These are phyloP conservation scores for Theonella swinhoei DNA, from an alignment of 37 sponge, comb jelly and placozoan species.

Conservation along the genomic window DNA sequence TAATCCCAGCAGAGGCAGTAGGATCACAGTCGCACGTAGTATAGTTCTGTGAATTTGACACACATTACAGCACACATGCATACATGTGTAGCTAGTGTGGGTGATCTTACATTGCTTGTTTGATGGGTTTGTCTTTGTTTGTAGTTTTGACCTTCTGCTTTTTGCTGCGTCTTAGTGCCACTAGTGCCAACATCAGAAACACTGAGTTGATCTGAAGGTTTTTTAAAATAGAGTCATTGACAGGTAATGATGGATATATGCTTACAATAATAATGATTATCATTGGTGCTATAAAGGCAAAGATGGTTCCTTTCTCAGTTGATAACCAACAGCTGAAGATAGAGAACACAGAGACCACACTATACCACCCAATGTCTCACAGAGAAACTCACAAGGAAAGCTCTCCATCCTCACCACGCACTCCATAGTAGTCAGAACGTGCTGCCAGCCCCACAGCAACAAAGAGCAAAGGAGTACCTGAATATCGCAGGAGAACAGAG, in stretches of 20 bases:
- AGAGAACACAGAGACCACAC: no score
- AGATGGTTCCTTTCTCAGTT: constrained; percentile 39
- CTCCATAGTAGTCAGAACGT: constrained; percentile 10
- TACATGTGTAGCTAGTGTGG: not conserved
- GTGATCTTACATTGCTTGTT: not conserved
- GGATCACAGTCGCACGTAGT: not conserved
- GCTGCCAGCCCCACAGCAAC: constrained; percentile 6
- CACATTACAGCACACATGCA: no score
- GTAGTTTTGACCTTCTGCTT: not conserved
- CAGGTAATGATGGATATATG: no score
- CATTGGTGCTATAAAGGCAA: constrained; percentile 69
- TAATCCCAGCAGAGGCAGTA: not conserved
- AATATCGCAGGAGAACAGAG: not conserved
- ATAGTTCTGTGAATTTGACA: not conserved
- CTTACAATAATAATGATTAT: constrained; percentile 53
- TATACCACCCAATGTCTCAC: no score
- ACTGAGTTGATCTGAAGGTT: not conserved
- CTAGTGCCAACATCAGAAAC: not conserved
- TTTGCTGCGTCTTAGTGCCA: not conserved
- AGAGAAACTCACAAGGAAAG: constrained; percentile 10
- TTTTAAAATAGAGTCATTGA: no score
- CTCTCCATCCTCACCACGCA: constrained; percentile 1
- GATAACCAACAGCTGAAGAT: constrained; percentile 75
- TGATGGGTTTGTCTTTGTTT: not conserved
- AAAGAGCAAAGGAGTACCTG: constrained; percentile 20